Evolutionary conservation across 2,113 vertebrate genomes (phyloP), one percentile per base, ranked within the genome.

Genomic region (Nanorana parkeri): DNA sequence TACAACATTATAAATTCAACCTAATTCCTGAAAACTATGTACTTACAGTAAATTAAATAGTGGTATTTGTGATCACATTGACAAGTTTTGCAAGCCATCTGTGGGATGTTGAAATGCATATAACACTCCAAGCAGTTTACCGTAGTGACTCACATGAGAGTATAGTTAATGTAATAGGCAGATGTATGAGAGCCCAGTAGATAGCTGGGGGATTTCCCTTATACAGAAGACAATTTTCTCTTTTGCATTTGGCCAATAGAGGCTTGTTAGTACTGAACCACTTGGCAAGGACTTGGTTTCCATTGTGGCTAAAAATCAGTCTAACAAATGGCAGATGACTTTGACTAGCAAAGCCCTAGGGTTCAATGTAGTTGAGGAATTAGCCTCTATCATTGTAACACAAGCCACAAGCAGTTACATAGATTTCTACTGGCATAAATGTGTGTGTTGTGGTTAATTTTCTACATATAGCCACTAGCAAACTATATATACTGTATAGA

Each of bases 331-430:
- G 21, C 66, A 79, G 47, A 63, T 86, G 63, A 58, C 67, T 69
- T 17, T 16, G 36, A 84, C 85, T 78, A 86, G 79, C 2, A 77
- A 81, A 87, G 52, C 85, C 72, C 72, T 83, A 29, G 77, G 80
- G 60, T 87, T 88, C 88, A 84, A 79, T 72, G 66, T 83, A 58
- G 69, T 86, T 76, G 23, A 76, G 26, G 83, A 80, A 84, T 84
- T 80, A 69, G 55, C 68, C 60, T 80, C 58, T 84, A 84, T 69
- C 20, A 87, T 85, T 78, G 86, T 80, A 85, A 80, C 17, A 81
- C 41, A 84, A 89, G 82, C 85, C 83, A 80, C 82, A 85, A 84
- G 58, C 86, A 77, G 71, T 84, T 86, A 86, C 84, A 36, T 65
- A 83, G 68, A 28, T 51, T 74, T 87, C 86, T 83, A 67, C 76